phyloP scores from a whole-genome alignment of 2,113 vertebrate species.

The Melanostigma gelatinosum region DNA sequence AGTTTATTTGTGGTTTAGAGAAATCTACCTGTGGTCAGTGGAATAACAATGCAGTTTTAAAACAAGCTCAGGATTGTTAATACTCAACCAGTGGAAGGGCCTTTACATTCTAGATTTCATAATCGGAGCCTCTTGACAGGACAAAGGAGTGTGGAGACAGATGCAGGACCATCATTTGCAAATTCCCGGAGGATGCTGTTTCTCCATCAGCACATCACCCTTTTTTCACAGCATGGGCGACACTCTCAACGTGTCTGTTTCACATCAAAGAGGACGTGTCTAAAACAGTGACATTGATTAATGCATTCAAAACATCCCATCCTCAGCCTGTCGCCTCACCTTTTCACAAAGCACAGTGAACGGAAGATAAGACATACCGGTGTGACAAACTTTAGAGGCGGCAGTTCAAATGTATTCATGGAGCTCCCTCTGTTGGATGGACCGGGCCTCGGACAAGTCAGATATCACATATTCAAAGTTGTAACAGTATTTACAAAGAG shows the following conservation, averaged over 20 bases:
- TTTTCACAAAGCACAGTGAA: conserved; percentile 70
- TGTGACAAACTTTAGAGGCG: conserved; percentile 32
- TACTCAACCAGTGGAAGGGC: not conserved
- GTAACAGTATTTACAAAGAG: not conserved
- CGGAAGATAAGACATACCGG: conserved; percentile 67
- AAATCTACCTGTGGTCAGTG: not conserved
- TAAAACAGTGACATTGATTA: conserved; percentile 77
- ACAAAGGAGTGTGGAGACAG: conserved; percentile 72
- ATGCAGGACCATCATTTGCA: conserved; percentile 79
- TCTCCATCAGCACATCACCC: conserved; percentile 80
- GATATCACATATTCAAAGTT: not conserved
- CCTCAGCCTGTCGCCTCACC: conserved; percentile 72
- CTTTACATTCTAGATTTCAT: conserved; percentile 32
- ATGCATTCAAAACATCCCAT: conserved; percentile 77
- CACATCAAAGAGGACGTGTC: conserved; percentile 83
- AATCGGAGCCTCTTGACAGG: conserved; percentile 48
- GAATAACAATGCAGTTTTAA: not conserved
- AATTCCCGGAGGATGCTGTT: conserved; percentile 80
- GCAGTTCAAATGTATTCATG: conserved; percentile 60
- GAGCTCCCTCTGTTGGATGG: conserved; percentile 74
- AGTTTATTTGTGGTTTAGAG: not conserved
- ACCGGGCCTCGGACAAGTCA: not conserved
- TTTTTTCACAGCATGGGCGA: conserved; percentile 78
- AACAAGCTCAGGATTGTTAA: not conserved
- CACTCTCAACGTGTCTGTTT: conserved; percentile 79